phyloP scores from a whole-genome alignment of 1,140 invertebrate species.

The Melitaea cinxia region DNA sequence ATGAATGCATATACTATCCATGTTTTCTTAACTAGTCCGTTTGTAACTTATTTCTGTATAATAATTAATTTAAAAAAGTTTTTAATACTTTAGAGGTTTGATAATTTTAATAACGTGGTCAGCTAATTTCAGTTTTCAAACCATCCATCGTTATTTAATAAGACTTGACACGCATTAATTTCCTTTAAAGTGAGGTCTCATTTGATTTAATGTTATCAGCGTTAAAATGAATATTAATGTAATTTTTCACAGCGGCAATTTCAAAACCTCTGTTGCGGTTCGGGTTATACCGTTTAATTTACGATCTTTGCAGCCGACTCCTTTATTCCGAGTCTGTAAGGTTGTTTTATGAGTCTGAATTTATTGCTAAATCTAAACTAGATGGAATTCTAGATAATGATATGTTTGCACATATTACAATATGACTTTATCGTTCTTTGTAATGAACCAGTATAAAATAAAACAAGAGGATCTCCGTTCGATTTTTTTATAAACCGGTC shows the following conservation, averaged over 20 bases:
- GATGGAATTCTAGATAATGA: conserved; percentile 14
- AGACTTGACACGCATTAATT: too few relatives aligned
- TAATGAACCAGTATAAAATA: too few relatives aligned
- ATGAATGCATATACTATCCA: conserved; percentile 11
- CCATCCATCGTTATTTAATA: too few relatives aligned
- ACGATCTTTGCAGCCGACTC: conserved; percentile 13
- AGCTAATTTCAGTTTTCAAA: too few relatives aligned
- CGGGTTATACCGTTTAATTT: conserved; percentile 18
- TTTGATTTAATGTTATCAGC: background rate
- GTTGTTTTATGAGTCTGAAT: conserved; percentile 26
- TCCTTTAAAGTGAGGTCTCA: background rate
- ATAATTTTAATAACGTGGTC: too few relatives aligned
- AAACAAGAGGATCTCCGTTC: too few relatives aligned
- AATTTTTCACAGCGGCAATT: background rate
- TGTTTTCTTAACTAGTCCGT: background rate
- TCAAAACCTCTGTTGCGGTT: background rate
- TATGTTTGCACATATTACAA: background rate
- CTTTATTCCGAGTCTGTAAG: conserved; percentile 27
- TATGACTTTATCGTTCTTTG: too few relatives aligned
- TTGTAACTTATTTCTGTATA: too few relatives aligned
- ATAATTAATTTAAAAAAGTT: too few relatives aligned
- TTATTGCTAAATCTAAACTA: conserved; percentile 26
- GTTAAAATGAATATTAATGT: background rate
- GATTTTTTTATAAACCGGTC: too few relatives aligned
- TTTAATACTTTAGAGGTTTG: too few relatives aligned